Evolutionary conservation across 2,888 invertebrate genomes (phyloP).

Genomic region (Pristionchus arcanus): DNA sequence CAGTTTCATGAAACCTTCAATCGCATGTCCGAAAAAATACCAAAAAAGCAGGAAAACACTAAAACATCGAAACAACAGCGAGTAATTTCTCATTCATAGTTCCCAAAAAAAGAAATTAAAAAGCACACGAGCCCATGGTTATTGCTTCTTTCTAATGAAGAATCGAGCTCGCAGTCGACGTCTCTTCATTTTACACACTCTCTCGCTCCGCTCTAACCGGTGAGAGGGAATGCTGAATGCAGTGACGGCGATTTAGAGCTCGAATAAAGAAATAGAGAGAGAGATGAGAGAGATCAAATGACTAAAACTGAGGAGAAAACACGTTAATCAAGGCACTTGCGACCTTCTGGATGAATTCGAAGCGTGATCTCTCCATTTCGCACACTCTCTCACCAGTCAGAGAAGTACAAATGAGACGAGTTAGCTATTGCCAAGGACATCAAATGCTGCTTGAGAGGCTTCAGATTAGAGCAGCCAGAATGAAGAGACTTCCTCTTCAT

Average conservation of each 20-base stretch:
- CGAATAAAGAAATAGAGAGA: background rate
- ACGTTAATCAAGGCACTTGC: slow-evolving; percentile 2
- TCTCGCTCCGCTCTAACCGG: too few relatives aligned
- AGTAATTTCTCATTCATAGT: too few relatives aligned
- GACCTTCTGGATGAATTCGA: too few relatives aligned
- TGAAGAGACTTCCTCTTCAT: background rate
- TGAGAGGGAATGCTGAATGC: too few relatives aligned
- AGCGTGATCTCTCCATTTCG: too few relatives aligned
- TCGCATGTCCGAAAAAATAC: background rate
- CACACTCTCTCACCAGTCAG: too few relatives aligned
- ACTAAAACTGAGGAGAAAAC: background rate
- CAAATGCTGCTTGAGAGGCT: too few relatives aligned
- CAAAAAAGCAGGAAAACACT: background rate
- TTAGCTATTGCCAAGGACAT: too few relatives aligned
- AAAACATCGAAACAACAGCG: background rate
- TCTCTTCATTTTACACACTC: too few relatives aligned
- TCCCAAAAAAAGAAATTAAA: background rate
- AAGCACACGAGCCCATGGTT: background rate
- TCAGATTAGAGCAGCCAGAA: background rate
- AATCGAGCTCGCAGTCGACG: too few relatives aligned
- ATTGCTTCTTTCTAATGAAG: too few relatives aligned
- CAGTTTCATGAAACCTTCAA: background rate
- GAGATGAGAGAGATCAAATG: background rate
- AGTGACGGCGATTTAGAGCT: background rate
- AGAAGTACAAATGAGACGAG: background rate